phyloP scores from a whole-genome alignment of 2,888 invertebrate genomes.

The Ennomos erosarius region DNA sequence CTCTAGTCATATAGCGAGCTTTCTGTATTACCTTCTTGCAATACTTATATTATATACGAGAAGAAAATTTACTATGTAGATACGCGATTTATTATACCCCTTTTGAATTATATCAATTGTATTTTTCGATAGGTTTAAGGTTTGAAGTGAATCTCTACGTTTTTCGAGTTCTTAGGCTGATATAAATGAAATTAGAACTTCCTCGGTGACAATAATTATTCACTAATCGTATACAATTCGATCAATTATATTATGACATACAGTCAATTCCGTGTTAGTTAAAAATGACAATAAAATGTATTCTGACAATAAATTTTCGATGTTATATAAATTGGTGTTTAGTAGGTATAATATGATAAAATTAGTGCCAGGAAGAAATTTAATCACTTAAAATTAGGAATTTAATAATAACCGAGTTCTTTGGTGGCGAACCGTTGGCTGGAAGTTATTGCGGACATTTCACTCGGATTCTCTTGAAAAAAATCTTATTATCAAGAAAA shows the following conservation, averaged over 20 bases:
- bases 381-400: conserved; percentile 47
- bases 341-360: conserved; percentile 46
- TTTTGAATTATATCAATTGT: conserved; percentile 70
- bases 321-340: conserved; percentile 70
- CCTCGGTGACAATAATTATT: conserved; percentile 67
- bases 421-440: conserved; percentile 41
- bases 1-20: conserved; percentile 64
- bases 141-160: conserved; percentile 45
- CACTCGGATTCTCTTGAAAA: conserved; percentile 42
- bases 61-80: conserved; percentile 68
- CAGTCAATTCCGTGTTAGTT: conserved; percentile 74
- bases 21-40: conserved; percentile 59
- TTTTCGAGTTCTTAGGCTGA: conserved; percentile 46
- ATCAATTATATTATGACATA: conserved; percentile 68
- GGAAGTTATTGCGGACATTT: conserved; percentile 45
- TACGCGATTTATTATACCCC: conserved; percentile 63
- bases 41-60: conserved; percentile 67
- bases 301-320: conserved; percentile 66
- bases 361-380: conserved; percentile 49
- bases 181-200: conserved; percentile 45
- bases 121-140: conserved; percentile 78
- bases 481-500: conserved; percentile 34
- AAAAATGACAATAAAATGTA: conserved; percentile 64
- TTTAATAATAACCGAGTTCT: conserved; percentile 44
- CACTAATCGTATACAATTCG: conserved; percentile 63